Evolutionary conservation across 2,888 invertebrate species (phyloP), one percentile per base, ranked within the genome.

Genomic region (Pteria penguin): DNA sequence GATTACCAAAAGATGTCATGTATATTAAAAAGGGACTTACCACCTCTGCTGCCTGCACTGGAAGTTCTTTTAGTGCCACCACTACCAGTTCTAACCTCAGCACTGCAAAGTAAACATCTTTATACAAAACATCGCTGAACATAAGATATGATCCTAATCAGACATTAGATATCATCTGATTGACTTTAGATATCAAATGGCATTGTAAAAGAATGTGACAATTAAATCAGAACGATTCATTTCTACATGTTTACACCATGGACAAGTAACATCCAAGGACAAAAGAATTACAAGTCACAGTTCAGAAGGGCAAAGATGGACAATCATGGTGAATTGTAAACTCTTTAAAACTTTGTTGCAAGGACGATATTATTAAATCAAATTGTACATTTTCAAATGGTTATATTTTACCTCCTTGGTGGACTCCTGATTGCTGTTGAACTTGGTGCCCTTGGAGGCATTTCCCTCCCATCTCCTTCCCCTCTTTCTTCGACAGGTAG

Each of bases 381-480:
- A n/a, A n/a, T n/a, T n/a, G n/a, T n/a, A n/a, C n/a, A n/a, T n/a
- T n/a, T n/a, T n/a, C n/a, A n/a, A 45, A 18, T 14, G 18, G 3
- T 32, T 22, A 58, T 26, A 22, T 58, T 8, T 24, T 58, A 83
- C 84, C 83, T 86, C 60, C 71, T 72, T 2, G 84, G 79, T 4
- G 85, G 83, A 65, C 82, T 81, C 54, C 76, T 79, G 22, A 83
- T 78, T 66, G 82, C 76, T 26, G 83, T 80, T 18, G 83, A 81
- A 71, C 85, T 86, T n/a, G 87, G 81, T 5, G 84, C 80, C 60
- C 86, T 82, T 45, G 81, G 69, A 4, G 84, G 76, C 52, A 82
- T 80, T 66, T 87, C 88, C 60, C 81, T 84, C 5, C 86, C 87
- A 80, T 89, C 89, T 22, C 88, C 87, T 32, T 84, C 85, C n/a